Evolutionary conservation across 2,797 vertebrate genomes (phyloP).

Genomic region (Xiphophorus birchmanni): DNA sequence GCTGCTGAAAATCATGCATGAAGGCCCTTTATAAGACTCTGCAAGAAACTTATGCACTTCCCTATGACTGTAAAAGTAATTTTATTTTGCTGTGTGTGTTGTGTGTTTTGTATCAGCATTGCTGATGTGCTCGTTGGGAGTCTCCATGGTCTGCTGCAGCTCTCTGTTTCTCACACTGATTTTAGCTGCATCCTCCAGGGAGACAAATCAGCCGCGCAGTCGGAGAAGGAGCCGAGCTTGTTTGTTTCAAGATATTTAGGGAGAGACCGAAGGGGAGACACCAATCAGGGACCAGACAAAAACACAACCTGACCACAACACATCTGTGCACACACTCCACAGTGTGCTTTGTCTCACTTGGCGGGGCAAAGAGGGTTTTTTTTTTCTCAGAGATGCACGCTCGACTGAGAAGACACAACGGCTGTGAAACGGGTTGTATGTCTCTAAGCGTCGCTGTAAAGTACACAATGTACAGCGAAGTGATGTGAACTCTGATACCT

Average conservation of each 20-base stretch:
- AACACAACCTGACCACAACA: conserved; percentile 30
- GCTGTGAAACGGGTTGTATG: background rate
- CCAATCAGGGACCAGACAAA: conserved; percentile 38
- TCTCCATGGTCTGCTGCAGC: conserved; percentile 41
- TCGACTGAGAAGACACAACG: conserved; percentile 36
- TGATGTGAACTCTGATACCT: background rate
- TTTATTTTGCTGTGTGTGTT: background rate
- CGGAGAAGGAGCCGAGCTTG: conserved; percentile 4
- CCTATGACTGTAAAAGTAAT: background rate
- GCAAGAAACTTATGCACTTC: background rate
- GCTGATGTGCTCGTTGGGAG: conserved; percentile 3
- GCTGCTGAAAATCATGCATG: background rate
- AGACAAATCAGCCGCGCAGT: conserved; percentile 16
- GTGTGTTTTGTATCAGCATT: conserved; percentile 9
- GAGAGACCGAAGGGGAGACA: conserved; percentile 23
- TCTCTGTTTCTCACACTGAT: conserved; percentile 76
- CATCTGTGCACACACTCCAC: conserved; percentile 48
- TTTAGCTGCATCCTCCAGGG: conserved; percentile 74
- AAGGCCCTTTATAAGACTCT: background rate
- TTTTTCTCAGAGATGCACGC: conserved; percentile 33
- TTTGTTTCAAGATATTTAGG: conserved; percentile 41
- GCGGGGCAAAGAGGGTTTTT: background rate
- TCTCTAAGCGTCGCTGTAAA: conserved; percentile 13
- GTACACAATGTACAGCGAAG: background rate
- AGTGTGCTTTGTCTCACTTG: background rate